These are phyloP conservation scores for Protosalanx chinensis DNA, from an alignment of 2,797 vertebrate genomes.

Conservation along the genomic window DNA sequence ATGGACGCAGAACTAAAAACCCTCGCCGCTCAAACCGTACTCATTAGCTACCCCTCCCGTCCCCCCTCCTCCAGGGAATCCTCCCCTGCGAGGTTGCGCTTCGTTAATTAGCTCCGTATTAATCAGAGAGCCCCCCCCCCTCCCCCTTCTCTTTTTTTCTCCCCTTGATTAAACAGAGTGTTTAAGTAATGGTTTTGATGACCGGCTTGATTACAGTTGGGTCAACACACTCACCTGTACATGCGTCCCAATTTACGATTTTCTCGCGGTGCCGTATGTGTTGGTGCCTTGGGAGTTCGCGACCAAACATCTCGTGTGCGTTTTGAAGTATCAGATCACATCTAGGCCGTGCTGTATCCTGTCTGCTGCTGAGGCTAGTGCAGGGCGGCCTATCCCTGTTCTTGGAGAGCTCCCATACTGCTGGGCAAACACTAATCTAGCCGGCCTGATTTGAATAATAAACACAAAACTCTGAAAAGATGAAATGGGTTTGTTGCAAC, in stretches of 20 bases:
- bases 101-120: slow-evolving; percentile 51
- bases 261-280: slow-evolving; percentile 13
- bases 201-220: slow-evolving; percentile 43
- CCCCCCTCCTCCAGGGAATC: slow-evolving; percentile 17
- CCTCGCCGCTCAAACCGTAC: slow-evolving; percentile 28
- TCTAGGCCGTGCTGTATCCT: too few relatives aligned
- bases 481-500: too few relatives aligned
- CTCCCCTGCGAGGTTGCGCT: slow-evolving; percentile 30
- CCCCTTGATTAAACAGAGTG: slow-evolving; percentile 41
- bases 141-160: slow-evolving; percentile 19
- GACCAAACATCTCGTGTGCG: neutral
- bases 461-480: too few relatives aligned
- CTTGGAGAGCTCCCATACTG: too few relatives aligned
- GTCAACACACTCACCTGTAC: slow-evolving; percentile 21
- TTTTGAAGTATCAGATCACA: too few relatives aligned
- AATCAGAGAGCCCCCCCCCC: slow-evolving; percentile 38
- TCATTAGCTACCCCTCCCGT: slow-evolving; percentile 25
- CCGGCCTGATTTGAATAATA: too few relatives aligned
- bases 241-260: slow-evolving; percentile 30
- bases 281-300: neutral
- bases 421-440: too few relatives aligned
- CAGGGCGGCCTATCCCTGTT: too few relatives aligned
- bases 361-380: too few relatives aligned
- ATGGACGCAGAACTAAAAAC: neutral
- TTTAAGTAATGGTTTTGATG: slow-evolving; percentile 53